Evolutionary conservation across 2,888 invertebrate species (phyloP).

Genomic region (Polydrusus cervinus): DNA sequence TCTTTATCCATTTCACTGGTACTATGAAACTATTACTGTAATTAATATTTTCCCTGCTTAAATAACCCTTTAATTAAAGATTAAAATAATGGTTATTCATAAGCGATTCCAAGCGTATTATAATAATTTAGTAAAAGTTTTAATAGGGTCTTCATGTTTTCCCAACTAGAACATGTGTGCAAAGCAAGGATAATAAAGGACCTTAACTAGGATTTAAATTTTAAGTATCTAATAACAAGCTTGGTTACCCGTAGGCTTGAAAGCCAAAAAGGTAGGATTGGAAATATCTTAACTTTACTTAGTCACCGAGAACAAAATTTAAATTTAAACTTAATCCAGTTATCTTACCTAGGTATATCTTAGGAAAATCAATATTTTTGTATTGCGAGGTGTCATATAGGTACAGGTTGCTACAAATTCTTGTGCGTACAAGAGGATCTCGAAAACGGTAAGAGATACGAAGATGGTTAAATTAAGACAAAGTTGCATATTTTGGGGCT

Average conservation of each 20-base stretch:
- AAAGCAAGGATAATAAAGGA: conserved; percentile 42
- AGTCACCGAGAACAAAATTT: conserved; percentile 8
- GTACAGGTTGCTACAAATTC: too few relatives aligned
- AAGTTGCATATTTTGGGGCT: too few relatives aligned
- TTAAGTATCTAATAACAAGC: conserved; percentile 47
- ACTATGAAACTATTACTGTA: not conserved
- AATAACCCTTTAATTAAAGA: not conserved
- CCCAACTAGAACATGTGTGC: conserved; percentile 21
- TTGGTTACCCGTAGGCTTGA: conserved; percentile 38
- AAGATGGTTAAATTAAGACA: too few relatives aligned
- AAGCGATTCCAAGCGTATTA: conserved; percentile 17
- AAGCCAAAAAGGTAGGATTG: conserved; percentile 19
- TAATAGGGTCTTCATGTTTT: conserved; percentile 20
- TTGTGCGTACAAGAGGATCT: too few relatives aligned
- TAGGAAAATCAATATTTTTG: not conserved
- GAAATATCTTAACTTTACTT: conserved; percentile 1
- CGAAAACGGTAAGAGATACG: too few relatives aligned
- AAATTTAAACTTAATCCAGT: not conserved
- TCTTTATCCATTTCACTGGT: too few relatives aligned
- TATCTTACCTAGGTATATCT: not conserved
- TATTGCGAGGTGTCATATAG: not conserved
- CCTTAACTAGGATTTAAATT: conserved; percentile 48
- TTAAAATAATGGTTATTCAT: conserved; percentile 3
- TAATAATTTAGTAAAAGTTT: conserved; percentile 31
- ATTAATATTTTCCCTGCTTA: not conserved